phyloP scores from a whole-genome alignment of 2,113 vertebrate species.

The Sigmodon hispidus region DNA sequence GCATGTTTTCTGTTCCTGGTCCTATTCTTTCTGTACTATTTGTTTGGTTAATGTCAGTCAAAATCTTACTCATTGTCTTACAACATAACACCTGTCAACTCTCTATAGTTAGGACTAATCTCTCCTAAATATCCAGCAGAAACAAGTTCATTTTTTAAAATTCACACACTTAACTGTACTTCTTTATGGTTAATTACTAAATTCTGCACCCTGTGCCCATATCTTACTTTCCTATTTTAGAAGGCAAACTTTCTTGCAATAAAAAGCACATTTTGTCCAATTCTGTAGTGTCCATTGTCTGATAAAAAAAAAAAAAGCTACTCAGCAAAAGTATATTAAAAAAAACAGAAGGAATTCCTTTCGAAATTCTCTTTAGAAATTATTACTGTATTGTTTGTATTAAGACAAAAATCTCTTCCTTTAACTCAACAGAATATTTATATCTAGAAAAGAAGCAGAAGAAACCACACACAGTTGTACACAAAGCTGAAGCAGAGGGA shows the following conservation, averaged over 20 bases:
- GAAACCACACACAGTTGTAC: background rate
- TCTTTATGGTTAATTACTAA: background rate
- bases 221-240: background rate
- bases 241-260: conserved; percentile 37
- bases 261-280: conserved; percentile 10
- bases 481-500: background rate
- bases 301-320: background rate
- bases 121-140: background rate
- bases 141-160: conserved; percentile 3
- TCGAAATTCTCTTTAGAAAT: conserved; percentile 5
- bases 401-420: background rate
- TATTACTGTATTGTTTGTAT: conserved; percentile 39
- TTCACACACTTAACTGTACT: background rate
- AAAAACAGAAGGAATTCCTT: conserved; percentile 7
- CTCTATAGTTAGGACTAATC: background rate
- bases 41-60: background rate
- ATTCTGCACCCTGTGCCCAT: background rate
- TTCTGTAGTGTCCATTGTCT: background rate
- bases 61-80: background rate
- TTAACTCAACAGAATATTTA: conserved; percentile 29
- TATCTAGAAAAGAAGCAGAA: background rate
- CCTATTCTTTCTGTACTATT: background rate
- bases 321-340: conserved; percentile 28
- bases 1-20: background rate
- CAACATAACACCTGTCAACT: background rate